phyloP scores from a whole-genome alignment of 2,888 invertebrate genomes.

The Leucoptera coffeella region DNA sequence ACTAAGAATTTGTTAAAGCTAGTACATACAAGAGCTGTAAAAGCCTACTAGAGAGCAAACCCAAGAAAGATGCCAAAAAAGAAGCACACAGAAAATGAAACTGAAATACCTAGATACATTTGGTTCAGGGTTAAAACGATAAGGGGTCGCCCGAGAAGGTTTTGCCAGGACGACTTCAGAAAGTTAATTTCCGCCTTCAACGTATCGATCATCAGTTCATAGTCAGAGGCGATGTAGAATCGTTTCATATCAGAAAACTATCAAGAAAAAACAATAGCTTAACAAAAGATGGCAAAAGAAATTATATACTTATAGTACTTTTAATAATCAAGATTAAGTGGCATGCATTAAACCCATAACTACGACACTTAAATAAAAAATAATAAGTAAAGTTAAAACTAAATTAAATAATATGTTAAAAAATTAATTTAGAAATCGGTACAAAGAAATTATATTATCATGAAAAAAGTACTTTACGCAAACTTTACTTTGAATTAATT shows the following conservation, averaged over 20 bases:
- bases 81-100: constrained; percentile 11
- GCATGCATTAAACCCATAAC: too few species aligned
- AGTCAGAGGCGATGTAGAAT: constrained; percentile 98
- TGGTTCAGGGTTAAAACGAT: constrained; percentile 86
- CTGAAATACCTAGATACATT: constrained; percentile 76
- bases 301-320: constrained; percentile 3
- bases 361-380: too few species aligned
- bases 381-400: too few species aligned
- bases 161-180: constrained; percentile 97
- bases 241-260: constrained; percentile 97
- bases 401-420: too few species aligned
- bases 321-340: too few species aligned
- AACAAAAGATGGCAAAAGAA: constrained; percentile 3
- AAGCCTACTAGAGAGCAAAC: too few species aligned
- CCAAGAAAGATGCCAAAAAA: constrained; percentile 8
- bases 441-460: too few species aligned
- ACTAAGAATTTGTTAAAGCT: too few species aligned
- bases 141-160: constrained; percentile 93
- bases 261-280: constrained; percentile 18
- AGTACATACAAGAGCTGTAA: too few species aligned
- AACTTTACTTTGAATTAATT: too few species aligned
- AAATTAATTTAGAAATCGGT: too few species aligned
- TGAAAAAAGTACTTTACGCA: too few species aligned
- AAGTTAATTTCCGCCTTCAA: constrained; percentile 96
- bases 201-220: constrained; percentile 95